phyloP scores from a whole-genome alignment of 1,140 invertebrate species.

The Mycetomoellerius zeteki region DNA sequence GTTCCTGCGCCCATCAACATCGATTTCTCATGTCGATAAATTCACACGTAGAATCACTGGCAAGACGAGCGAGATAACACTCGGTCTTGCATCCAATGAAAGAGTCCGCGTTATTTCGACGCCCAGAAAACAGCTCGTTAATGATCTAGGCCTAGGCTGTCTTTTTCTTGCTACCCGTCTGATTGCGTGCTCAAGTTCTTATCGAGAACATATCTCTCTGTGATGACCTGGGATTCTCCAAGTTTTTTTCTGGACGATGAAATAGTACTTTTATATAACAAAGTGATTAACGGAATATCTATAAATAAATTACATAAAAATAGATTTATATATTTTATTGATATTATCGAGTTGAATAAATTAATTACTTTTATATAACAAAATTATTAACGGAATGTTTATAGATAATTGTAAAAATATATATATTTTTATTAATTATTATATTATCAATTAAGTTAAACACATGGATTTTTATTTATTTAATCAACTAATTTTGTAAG shows the following conservation, averaged over 20 bases:
- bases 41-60: conserved; percentile 23
- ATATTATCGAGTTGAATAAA: background rate
- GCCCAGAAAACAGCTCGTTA: conserved; percentile 10
- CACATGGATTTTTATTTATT: background rate
- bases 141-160: background rate
- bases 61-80: conserved; percentile 24
- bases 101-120: conserved; percentile 25
- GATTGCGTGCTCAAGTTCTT: background rate
- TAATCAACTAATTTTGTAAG: background rate
- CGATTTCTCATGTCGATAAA: conserved; percentile 61
- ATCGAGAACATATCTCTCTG: background rate
- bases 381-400: background rate
- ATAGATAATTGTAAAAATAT: conserved; percentile 8
- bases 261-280: background rate
- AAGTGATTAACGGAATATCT: background rate
- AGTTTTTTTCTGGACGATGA: background rate
- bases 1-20: conserved; percentile 23
- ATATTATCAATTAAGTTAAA: background rate
- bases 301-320: conserved; percentile 11
- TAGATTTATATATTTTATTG: background rate
- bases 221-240: background rate
- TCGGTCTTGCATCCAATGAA: background rate
- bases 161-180: background rate
- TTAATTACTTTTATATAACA: background rate
- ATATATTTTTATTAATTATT: conserved; percentile 4